Conservation (phyloP, 2,113 vertebrate species). For the Agelaius tricolor region DNA sequence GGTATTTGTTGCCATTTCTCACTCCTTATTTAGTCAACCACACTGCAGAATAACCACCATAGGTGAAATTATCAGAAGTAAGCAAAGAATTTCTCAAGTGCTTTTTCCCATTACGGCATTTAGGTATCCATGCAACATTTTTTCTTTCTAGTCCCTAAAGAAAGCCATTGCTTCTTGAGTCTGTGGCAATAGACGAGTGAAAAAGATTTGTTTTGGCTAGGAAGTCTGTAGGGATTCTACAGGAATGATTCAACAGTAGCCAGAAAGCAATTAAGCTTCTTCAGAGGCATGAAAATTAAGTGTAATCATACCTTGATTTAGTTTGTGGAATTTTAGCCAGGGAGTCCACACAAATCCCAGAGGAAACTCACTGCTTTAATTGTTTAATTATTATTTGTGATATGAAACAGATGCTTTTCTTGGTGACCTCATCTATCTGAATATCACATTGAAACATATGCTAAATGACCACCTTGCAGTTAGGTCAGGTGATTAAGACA, state of each 20-base stretch:
- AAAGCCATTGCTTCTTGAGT: neutral
- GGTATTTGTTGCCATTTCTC: neutral
- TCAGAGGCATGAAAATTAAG: neutral
- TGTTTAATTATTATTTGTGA: constrained; percentile 39
- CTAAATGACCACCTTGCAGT: constrained; percentile 27
- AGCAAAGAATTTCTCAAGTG: neutral
- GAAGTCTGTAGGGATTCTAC: neutral
- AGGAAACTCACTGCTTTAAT: neutral
- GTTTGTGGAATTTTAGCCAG: neutral
- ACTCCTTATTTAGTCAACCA: neutral
- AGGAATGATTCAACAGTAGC: neutral
- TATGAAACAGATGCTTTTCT: constrained; percentile 45
- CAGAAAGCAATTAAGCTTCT: constrained; percentile 1
- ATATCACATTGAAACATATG: neutral
- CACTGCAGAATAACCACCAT: neutral
- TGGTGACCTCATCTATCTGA: neutral
- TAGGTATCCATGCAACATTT: neutral
- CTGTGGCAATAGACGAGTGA: neutral
- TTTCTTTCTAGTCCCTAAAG: neutral
- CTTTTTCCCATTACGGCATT: neutral
- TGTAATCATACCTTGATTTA: constrained; percentile 10
- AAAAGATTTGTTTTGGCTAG: neutral
- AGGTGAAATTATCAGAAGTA: neutral
- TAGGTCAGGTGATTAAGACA: neutral
- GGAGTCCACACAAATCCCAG: neutral